Base-by-base conservation (phyloP, 64 coral and sea anemone genomes). In the Porites australiensis region DNA sequence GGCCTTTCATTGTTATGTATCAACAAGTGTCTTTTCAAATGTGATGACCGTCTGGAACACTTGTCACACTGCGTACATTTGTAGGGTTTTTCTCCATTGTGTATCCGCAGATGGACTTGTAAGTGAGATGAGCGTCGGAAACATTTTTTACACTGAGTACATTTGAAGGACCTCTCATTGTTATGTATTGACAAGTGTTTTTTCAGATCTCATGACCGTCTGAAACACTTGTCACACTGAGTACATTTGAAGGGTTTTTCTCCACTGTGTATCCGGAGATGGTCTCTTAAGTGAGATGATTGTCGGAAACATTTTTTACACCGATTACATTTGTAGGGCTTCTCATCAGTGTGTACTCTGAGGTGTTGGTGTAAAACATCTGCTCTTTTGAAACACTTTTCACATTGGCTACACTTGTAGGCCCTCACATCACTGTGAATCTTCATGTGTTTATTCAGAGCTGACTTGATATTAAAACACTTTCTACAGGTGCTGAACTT, bases 251-350 rank as follows among this genome's bases (percentile, higher is more conserved):
- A 71, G 12, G 68, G 68, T 3, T 71, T 71, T 22, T 71, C 68
- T 3, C 68, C 68, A 71, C 20, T 71, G 68, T 71, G 68, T 12
- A 71, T 43, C 27, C 68, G 23, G 1, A 27, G 6, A 12, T 71
- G 68, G 8, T 3, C 43, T 71, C 10, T 44, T 2, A 71, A 27
- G 4, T 10, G 0, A 10, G 48, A 58, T 64, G 71, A 74, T 52
- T 18, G 19, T 3, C 19, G 72, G 54, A 57, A 57, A 57, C 54
- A 57, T 57, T 57, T 57, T 15, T 22, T 6, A 49, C 85, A 88
- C 11, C 23, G 20, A 12, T 51, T 69, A 58, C 85, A 88, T 52
- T 88, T 88, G 85, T 88, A 88, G 8, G 85, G 85, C 69, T 73
- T 88, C 53, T 88, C 85, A 2, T 67, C 85, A 19, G 63, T 88